Conservation (phyloP, 1,140 invertebrate genomes). For the Daktulosphaira vitifoliae region DNA sequence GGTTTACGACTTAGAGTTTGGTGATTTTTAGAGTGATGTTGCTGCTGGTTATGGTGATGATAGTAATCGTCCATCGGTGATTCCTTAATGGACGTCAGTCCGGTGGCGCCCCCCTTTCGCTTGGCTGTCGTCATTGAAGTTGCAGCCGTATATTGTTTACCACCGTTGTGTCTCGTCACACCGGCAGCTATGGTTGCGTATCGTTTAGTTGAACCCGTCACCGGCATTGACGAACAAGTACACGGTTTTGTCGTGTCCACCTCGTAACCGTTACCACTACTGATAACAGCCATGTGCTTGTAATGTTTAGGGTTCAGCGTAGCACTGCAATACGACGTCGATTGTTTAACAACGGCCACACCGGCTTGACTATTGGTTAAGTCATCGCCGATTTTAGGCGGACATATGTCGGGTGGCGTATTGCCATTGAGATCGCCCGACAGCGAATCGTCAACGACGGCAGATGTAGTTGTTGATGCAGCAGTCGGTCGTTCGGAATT, state of each 20-base stretch:
- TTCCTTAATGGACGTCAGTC: constrained; percentile 3
- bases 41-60: neutral
- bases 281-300: neutral
- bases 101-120: neutral
- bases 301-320: constrained; percentile 7
- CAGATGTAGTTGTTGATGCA: neutral
- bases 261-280: constrained; percentile 7
- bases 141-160: neutral
- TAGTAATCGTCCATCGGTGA: neutral
- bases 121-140: neutral
- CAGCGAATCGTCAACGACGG: neutral
- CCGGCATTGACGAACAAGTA: constrained; percentile 6
- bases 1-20: constrained; percentile 3
- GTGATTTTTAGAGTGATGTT: neutral
- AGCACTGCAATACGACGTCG: neutral
- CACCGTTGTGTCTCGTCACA: constrained; percentile 15
- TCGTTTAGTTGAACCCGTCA: constrained; percentile 6
- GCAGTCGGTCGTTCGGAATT: neutral
- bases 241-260: constrained; percentile 17
- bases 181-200: constrained; percentile 18
- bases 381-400: constrained; percentile 5
- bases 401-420: constrained; percentile 27
- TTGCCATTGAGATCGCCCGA: neutral
- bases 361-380: too few relatives aligned
- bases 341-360: neutral